These are phyloP conservation scores for Popillia japonica DNA, from an alignment of 1,140 invertebrate genomes.

Conservation along the genomic window DNA sequence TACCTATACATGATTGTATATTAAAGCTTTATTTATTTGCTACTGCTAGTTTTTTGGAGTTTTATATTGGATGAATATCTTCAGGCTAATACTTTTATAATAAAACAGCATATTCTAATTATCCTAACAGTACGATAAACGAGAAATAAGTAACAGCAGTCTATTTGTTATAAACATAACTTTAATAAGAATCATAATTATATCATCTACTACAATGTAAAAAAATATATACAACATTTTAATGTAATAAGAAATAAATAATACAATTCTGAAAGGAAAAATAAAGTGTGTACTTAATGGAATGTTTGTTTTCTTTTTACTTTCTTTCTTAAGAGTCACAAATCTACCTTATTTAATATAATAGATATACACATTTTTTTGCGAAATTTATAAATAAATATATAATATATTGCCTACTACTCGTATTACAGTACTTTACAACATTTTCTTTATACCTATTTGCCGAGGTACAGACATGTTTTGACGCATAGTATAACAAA, in stretches of 20 bases:
- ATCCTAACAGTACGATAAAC: no score
- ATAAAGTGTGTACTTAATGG: neutral
- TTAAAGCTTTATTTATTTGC: no score
- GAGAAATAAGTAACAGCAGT: neutral
- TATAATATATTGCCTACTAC: slow-evolving; percentile 14
- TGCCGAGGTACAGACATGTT: neutral
- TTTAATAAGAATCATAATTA: neutral
- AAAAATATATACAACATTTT: neutral
- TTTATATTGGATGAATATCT: no score
- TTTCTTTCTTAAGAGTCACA: neutral
- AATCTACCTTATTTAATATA: neutral
- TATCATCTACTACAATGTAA: slow-evolving; percentile 3
- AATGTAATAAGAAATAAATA: neutral
- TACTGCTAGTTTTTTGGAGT: no score
- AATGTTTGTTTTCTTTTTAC: neutral
- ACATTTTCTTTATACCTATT: slow-evolving; percentile 10
- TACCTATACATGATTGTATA: no score
- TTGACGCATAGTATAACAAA: neutral
- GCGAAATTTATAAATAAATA: neutral
- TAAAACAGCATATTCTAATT: no score
- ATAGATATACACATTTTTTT: neutral
- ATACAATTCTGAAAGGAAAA: neutral
- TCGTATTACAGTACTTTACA: neutral
- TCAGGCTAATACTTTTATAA: no score
- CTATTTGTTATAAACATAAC: neutral